Conservation (phyloP, 2,113 vertebrate genomes). For the Hemiprocne comata region DNA sequence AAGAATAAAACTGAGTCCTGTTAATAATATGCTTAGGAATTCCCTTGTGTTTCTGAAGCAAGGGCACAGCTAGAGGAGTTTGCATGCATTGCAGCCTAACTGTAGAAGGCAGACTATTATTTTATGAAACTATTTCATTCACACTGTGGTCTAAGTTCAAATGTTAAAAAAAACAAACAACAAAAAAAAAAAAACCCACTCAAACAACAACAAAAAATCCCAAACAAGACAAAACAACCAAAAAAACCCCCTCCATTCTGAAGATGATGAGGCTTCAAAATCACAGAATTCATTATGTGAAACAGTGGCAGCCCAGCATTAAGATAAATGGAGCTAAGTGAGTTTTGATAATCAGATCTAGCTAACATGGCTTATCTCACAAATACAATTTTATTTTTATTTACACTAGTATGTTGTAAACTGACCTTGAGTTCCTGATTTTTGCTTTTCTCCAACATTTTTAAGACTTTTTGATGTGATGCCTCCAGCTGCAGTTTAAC, state of each 20-base stretch:
- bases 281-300: not conserved
- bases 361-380: not conserved
- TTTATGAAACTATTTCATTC: not conserved
- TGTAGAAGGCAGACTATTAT: not conserved
- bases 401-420: not conserved
- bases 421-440: slow-evolving; percentile 85
- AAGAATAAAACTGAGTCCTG: not conserved
- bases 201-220: not conserved
- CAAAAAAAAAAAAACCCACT: no score
- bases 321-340: not conserved
- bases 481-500: slow-evolving; percentile 75
- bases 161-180: not conserved
- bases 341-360: not conserved
- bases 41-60: not conserved
- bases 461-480: slow-evolving; percentile 73
- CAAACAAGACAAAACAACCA: not conserved
- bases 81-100: not conserved
- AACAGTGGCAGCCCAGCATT: not conserved
- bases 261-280: not conserved
- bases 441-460: slow-evolving; percentile 69
- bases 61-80: not conserved
- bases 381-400: not conserved
- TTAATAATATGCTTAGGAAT: not conserved
- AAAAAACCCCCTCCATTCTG: not conserved
- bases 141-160: not conserved